A percentile compares a stretch with the other conserved stretches of the same genome.
phyloP scores from a whole-genome alignment of 2,888 invertebrate genomes.

The Malacosoma neustria region DNA sequence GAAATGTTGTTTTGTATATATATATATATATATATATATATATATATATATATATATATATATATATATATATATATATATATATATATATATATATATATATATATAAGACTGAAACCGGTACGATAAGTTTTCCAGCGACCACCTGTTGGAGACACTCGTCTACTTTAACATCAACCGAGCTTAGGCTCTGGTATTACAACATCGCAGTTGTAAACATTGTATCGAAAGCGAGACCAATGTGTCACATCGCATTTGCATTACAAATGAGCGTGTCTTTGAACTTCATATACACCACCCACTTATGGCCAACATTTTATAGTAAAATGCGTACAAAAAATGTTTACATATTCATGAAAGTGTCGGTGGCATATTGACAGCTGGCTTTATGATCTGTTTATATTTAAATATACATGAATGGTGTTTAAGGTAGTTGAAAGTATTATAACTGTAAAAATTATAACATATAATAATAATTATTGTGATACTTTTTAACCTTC shows the following conservation, averaged over 20 bases:
- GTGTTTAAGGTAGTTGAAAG: neutral
- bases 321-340: neutral
- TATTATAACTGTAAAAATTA: no score
- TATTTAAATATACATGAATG: neutral
- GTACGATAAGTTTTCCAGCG: no score
- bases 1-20: no score
- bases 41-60: no score
- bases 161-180: no score
- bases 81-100: no score
- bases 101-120: no score
- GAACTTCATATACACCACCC: slow-evolving; percentile 18
- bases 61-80: no score
- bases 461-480: no score
- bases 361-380: neutral
- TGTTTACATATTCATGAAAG: neutral
- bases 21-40: no score
- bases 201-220: slow-evolving; percentile 14
- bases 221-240: slow-evolving; percentile 36
- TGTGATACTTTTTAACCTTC: no score
- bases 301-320: slow-evolving; percentile 8
- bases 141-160: no score
- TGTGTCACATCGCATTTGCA: slow-evolving; percentile 32
- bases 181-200: neutral
- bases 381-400: neutral
- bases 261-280: slow-evolving; percentile 21